Conservation (phyloP, 2,113 vertebrate genomes). For the human (Homo sapiens) region GRCh38 chr9:123276501-123277000, state of each 20-base stretch:
- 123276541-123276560: neutral
- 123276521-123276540: too few relatives aligned
- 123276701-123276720: neutral
- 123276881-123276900: neutral
- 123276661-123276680: neutral
- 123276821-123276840: neutral
- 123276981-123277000: neutral
- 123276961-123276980: neutral
- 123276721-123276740: neutral
- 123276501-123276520: too few relatives aligned
- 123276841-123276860: neutral
- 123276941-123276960: neutral
- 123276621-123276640: neutral
- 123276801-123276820: neutral
- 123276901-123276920: neutral
- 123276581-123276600: neutral
- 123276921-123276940: constrained; percentile 8
- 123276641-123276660: neutral
- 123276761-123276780: neutral
- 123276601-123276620: neutral
- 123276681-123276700: neutral
- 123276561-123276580: neutral
- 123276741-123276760: neutral
- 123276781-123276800: neutral
- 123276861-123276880: constrained; percentile 25